Base-by-base conservation (phyloP, 2,113 vertebrate genomes). In the Planiliza haematocheilus region DNA sequence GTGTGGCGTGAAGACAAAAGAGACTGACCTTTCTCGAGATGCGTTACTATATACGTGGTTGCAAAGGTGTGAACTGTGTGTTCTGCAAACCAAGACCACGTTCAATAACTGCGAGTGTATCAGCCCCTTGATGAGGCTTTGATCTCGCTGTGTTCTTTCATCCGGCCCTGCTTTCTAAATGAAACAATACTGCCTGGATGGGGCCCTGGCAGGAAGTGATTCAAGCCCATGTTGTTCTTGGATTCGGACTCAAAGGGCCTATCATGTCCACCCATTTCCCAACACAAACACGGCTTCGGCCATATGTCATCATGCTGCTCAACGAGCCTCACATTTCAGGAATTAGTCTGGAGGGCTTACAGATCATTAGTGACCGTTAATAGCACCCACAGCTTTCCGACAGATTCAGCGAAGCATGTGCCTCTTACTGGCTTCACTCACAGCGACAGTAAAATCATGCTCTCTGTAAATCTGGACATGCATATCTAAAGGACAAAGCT, bases 141-240 rank as follows among this genome's bases (percentile, higher is more conserved):
- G 74, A 74, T 76, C 45, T 53, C 20, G 1, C 9, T 12, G 4
- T 49, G 39, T 1, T 36, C 70, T 57, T 63, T 65, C 50, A 80
- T 50, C 41, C 52, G 50, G 45, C 45, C 42, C 65, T 66, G 69
- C 41, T 70, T 55, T 77, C 50, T 57, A 64, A 84, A 48, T 2
- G 7, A 5, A 82, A 66, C 68, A 71, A 61, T 68, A 63, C 46
- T 76, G 65, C 16, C 64, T 77, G 68, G 57, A 64, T 49, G 77
- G 79, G 53, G 52, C 42, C 66, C 38, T 51, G 61, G 82, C 73
- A 74, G 67, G 62, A 84, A 78, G 61, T 68, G 17, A 69, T 71
- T 65, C 62, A 34, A 70, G 64, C 67, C 52, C 12, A 20, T 77
- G 76, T 72, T 85, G 46, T 73, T 84, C 45, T 84, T 82, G 69